Conservation (phyloP, 2,113 vertebrate genomes). For the Orientallactaga bullata region DNA sequence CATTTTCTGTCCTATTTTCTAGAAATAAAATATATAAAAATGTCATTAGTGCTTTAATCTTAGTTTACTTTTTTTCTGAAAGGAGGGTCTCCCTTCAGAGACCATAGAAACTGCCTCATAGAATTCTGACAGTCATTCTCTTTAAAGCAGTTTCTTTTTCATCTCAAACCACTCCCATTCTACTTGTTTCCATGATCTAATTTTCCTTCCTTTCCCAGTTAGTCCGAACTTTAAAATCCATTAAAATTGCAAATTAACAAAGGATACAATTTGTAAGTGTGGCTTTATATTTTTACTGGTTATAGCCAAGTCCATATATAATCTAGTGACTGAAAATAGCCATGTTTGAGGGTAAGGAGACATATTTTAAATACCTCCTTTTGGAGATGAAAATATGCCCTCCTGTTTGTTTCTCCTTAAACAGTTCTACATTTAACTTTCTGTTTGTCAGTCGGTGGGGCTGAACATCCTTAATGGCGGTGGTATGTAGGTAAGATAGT, state of each 20-base stretch:
- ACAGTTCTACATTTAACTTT: conserved; percentile 64
- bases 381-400: conserved; percentile 52
- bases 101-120: background rate
- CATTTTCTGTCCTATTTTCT: conserved; percentile 28
- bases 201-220: background rate
- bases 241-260: conserved; percentile 57
- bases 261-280: conserved; percentile 27
- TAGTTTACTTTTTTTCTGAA: conserved; percentile 31
- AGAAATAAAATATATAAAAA: background rate
- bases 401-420: conserved; percentile 64
- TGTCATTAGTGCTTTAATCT: background rate
- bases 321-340: conserved; percentile 62
- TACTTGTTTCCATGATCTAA: conserved; percentile 15
- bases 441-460: conserved; percentile 30
- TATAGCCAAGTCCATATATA: conserved; percentile 55
- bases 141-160: background rate
- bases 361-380: conserved; percentile 66
- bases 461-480: background rate
- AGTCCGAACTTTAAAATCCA: conserved; percentile 44
- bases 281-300: conserved; percentile 58
- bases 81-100: background rate
- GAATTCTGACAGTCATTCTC: conserved; percentile 25
- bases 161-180: background rate
- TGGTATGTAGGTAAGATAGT: conserved; percentile 38
- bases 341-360: conserved; percentile 33